These are phyloP conservation scores for Noctuana brunneofusca DNA, from an alignment of 2,888 invertebrate genomes.

Conservation along the genomic window DNA sequence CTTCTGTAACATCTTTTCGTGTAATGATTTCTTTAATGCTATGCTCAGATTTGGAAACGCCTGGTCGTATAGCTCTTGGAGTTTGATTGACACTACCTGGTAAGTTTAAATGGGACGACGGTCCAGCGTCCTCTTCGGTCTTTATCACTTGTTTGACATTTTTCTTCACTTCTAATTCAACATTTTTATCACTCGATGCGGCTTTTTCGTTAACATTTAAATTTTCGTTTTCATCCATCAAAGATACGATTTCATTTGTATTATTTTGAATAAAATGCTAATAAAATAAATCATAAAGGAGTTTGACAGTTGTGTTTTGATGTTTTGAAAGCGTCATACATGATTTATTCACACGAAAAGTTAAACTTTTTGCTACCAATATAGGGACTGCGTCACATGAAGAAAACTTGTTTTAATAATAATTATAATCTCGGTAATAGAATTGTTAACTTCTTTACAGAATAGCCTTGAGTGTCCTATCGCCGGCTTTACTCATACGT, in stretches of 20 bases:
- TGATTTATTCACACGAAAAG: background rate
- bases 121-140: slow-evolving; percentile 63
- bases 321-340: background rate
- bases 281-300: slow-evolving; percentile 44
- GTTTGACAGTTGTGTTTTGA: slow-evolving; percentile 42
- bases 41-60: slow-evolving; percentile 74
- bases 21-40: slow-evolving; percentile 67
- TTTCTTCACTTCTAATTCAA: slow-evolving; percentile 43
- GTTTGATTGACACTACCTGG: slow-evolving; percentile 60
- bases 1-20: slow-evolving; percentile 64
- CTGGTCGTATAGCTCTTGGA: slow-evolving; percentile 49
- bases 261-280: slow-evolving; percentile 47
- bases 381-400: background rate
- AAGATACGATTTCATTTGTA: slow-evolving; percentile 60
- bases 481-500: no score
- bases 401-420: no score
- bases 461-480: no score
- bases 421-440: no score
- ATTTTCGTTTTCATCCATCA: slow-evolving; percentile 67
- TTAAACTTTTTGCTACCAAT: background rate
- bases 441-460: no score
- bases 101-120: slow-evolving; percentile 55
- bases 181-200: slow-evolving; percentile 44
- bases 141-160: slow-evolving; percentile 37
- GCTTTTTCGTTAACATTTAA: slow-evolving; percentile 46